phyloP scores from a whole-genome alignment of 2,113 vertebrate genomes.

The Rhynchopsitta pachyrhyncha region DNA sequence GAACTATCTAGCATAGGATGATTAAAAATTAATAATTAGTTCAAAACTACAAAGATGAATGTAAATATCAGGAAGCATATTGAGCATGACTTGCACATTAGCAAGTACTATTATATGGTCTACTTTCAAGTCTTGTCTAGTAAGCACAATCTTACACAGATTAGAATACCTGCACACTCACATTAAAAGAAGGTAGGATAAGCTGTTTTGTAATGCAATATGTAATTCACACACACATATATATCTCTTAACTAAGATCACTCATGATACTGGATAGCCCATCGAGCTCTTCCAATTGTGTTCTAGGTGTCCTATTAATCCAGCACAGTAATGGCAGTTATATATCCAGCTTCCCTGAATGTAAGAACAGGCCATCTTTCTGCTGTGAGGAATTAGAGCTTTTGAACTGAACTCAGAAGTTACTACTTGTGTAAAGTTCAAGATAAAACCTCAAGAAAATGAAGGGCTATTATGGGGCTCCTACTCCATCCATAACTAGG shows the following conservation, averaged over 20 bases:
- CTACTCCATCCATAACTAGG: background rate
- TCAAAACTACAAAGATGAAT: background rate
- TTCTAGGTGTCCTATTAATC: background rate
- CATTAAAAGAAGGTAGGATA: background rate
- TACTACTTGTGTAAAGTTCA: background rate
- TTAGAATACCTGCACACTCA: background rate
- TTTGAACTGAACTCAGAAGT: background rate
- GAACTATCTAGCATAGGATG: background rate
- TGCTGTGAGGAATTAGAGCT: background rate
- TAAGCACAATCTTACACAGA: background rate
- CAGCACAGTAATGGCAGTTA: background rate
- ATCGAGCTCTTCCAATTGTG: rapidly evolving
- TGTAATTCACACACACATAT: rapidly evolving
- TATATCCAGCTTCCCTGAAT: background rate
- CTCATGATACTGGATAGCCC: background rate
- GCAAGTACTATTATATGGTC: background rate
- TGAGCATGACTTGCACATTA: background rate
- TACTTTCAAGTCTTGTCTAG: background rate
- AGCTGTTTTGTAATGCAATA: background rate
- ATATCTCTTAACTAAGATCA: rapidly evolving
- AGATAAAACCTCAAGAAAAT: background rate
- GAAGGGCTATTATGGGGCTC: background rate
- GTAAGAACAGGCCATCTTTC: background rate
- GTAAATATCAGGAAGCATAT: background rate
- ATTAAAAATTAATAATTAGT: background rate